Evolutionary conservation across 53 echinoderm and acorn worm species (phyloP).

Genomic region (Echinarachnius parma): DNA sequence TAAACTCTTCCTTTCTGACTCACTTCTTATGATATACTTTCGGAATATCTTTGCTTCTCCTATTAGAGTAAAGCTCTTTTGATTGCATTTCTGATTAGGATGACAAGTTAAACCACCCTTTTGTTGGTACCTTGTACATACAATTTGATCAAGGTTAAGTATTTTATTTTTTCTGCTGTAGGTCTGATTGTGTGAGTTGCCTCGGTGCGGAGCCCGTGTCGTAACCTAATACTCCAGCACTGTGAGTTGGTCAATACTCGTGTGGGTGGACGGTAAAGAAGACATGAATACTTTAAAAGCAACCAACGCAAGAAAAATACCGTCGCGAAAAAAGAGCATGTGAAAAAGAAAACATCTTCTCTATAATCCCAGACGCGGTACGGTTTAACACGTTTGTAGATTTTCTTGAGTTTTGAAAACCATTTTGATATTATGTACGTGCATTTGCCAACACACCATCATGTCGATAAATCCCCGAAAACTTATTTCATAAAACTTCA

Average conservation of each 20-base stretch:
- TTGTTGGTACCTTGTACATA: conserved; percentile 43
- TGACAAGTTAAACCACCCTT: conserved; percentile 44
- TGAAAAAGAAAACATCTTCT: conserved; percentile 6
- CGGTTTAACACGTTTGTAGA: conserved; percentile 27
- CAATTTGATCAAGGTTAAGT: conserved; percentile 27
- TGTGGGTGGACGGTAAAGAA: not conserved
- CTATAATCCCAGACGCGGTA: conserved; percentile 15
- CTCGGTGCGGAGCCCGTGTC: not conserved
- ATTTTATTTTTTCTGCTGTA: too few species aligned
- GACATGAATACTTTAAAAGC: not conserved
- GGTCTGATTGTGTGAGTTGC: conserved; percentile 17
- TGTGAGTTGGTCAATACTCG: conserved; percentile 33
- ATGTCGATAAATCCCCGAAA: too few species aligned
- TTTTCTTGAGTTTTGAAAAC: conserved; percentile 14
- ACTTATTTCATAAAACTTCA: too few species aligned
- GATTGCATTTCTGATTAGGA: conserved; percentile 38
- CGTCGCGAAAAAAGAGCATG: conserved; percentile 12
- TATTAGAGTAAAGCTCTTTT: conserved; percentile 1
- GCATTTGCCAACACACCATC: too few species aligned
- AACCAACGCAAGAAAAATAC: not conserved
- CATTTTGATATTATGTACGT: too few species aligned
- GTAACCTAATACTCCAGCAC: conserved; percentile 29
- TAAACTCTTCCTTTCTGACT: conserved; percentile 10
- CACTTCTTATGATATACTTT: conserved; percentile 8
- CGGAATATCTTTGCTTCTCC: not conserved